Evolutionary conservation across 1,140 invertebrate species (phyloP), one percentile per base, ranked within the genome.

Genomic region (Heliconius hewitsoni): DNA sequence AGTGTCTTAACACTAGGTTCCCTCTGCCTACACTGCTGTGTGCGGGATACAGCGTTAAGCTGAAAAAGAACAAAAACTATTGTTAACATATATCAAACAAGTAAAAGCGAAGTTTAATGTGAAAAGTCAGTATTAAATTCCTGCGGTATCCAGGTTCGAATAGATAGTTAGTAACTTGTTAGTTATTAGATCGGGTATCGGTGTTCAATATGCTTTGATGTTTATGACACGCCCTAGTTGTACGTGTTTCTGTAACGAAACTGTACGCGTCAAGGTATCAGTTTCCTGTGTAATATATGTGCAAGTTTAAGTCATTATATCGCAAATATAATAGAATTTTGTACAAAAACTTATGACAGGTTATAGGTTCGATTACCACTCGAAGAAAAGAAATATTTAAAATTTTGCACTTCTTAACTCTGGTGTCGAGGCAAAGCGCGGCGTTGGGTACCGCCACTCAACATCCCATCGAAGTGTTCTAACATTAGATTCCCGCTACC

Each of bases 101-200:
- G 11, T 13, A 46, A 52, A 57, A 23, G 55, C 55, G 0, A 57
- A 57, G 19, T 57, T 57, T 57, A 57, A 57, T 57, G n/a, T 9
- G 55, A 57, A 55, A 55, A 23, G n/a, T 57, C 55, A 57, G 55
- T 57, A 23, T 57, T 57, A 57, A 57, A 57, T 57, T 57, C 55
- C 55, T 57, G 55, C 55, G 52, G 19, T n/a, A 23, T 23, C 8
- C 2, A 57, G 19, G 55, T 57, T 57, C 55, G n/a, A 52, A 9
- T 57, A n/a, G 4, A n/a, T n/a, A 57, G 55, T 57, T 57, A 9
- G 55, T 3, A 57, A 57, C 55, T 57, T 57, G 55, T 57, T 57
- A 57, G 19, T 23, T 57, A 57, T 57, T 57, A 8, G 55, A 57
- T 57, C n/a, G 19, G 2, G n/a, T 57, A 57, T 57, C 55, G 55